phyloP scores from a whole-genome alignment of 2,113 vertebrate genomes.

The Chlorocebus sabaeus region DNA sequence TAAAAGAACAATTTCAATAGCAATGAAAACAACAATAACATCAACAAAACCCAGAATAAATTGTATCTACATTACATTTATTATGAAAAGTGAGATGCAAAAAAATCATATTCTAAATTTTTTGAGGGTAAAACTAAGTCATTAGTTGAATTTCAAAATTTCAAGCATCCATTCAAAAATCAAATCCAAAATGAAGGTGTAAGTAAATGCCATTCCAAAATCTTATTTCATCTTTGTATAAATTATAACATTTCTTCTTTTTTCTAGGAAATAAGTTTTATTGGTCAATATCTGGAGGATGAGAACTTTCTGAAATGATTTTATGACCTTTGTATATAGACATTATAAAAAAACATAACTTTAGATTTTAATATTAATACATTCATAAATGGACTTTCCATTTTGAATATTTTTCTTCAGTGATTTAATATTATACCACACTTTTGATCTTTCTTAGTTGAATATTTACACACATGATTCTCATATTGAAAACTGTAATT shows the following conservation, averaged over 20 bases:
- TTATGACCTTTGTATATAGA: constrained; percentile 22
- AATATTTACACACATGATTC: constrained; percentile 30
- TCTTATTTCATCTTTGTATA: constrained; percentile 4
- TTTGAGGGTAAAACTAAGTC: constrained; percentile 22
- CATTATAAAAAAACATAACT: background rate
- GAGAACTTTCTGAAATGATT: constrained; percentile 9
- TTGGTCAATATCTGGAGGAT: background rate
- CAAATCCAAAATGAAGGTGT: background rate
- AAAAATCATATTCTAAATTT: constrained; percentile 45
- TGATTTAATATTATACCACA: background rate
- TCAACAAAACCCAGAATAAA: background rate
- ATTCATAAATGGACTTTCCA: constrained; percentile 41
- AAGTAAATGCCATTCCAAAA: constrained; percentile 3
- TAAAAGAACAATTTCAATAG: background rate
- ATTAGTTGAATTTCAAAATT: constrained; percentile 29
- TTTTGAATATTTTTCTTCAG: constrained; percentile 39
- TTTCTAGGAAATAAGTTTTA: constrained; percentile 30
- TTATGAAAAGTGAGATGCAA: constrained; percentile 56
- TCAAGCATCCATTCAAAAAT: constrained; percentile 12
- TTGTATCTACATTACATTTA: constrained; percentile 52
- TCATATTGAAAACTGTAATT: background rate
- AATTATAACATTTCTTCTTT: constrained; percentile 30
- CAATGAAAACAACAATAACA: background rate
- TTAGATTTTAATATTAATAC: constrained; percentile 40
- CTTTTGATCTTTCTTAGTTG: constrained; percentile 41